Percentiles rank a stretch among this genome's conserved stretches.
Evolutionary conservation across 1,140 invertebrate genomes (phyloP).

Genomic region (Drosophila lacertosa): DNA sequence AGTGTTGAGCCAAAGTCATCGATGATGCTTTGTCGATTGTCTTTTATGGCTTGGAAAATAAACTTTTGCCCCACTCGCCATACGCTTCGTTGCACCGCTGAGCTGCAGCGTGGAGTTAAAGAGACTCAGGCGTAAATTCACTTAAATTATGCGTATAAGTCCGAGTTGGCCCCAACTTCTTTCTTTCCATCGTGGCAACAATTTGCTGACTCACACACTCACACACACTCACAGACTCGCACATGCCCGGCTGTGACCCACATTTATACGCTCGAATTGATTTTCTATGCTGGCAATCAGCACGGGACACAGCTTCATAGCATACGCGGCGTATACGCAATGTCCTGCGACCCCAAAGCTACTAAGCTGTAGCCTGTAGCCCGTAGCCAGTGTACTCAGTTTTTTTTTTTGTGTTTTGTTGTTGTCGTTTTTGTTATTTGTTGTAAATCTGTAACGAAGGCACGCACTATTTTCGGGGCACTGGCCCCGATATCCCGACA

Average conservation of each 20-base stretch:
- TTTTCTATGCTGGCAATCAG: constrained; percentile 80
- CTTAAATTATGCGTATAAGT: constrained; percentile 77
- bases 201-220: constrained; percentile 70
- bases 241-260: constrained; percentile 56
- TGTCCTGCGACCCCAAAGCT: constrained; percentile 37
- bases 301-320: constrained; percentile 50
- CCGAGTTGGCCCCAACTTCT: constrained; percentile 29
- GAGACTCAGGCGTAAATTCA: constrained; percentile 75
- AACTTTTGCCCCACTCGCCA: constrained; percentile 62
- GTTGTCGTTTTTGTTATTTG: constrained; percentile 51
- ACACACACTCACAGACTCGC: neutral
- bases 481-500: neutral
- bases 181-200: constrained; percentile 28
- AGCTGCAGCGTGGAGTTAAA: constrained; percentile 47
- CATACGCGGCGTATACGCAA: constrained; percentile 71
- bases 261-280: constrained; percentile 79
- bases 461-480: constrained; percentile 67
- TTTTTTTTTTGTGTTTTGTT: too few species aligned
- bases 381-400: neutral
- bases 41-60: constrained; percentile 82
- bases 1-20: constrained; percentile 59
- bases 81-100: constrained; percentile 61
- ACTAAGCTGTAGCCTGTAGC: constrained; percentile 7
- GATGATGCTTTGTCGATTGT: constrained; percentile 73
- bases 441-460: constrained; percentile 77